Conservation (phyloP, 2,113 vertebrate species). For the Numenius arquata region DNA sequence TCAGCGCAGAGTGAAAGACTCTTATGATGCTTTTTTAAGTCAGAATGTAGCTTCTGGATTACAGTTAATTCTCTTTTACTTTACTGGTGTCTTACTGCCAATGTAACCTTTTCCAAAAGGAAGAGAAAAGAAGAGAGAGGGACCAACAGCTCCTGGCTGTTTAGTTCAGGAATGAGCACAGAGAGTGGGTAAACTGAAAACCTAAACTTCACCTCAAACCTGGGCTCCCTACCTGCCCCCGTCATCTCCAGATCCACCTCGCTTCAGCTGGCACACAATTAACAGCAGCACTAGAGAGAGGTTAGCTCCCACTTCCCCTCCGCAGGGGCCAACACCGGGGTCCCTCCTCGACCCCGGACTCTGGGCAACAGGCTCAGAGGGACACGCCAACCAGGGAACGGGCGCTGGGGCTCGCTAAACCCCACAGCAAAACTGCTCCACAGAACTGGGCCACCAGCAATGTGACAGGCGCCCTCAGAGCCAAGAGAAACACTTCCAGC, state of each 20-base stretch:
- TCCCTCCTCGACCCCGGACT: neutral
- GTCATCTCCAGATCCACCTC: neutral
- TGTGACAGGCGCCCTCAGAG: accelerated
- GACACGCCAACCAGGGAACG: accelerated
- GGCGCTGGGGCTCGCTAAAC: neutral
- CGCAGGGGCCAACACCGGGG: accelerated
- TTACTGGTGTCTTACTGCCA: neutral
- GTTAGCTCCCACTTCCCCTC: neutral
- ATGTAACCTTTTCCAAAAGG: neutral
- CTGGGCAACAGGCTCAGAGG: too few species aligned
- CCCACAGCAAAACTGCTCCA: neutral
- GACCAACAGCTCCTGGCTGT: neutral
- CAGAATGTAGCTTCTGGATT: neutral
- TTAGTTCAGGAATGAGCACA: neutral
- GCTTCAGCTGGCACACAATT: neutral
- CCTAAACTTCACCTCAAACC: neutral
- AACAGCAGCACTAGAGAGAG: neutral
- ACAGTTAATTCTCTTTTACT: neutral
- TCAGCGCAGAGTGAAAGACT: neutral
- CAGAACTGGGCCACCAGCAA: neutral
- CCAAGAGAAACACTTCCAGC: neutral
- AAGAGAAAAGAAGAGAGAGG: neutral
- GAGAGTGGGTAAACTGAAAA: neutral
- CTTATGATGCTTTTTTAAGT: neutral
- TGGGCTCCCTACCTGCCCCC: neutral